Evolutionary conservation across 1,140 invertebrate genomes (phyloP).

Genomic region (Calliphora vicina): DNA sequence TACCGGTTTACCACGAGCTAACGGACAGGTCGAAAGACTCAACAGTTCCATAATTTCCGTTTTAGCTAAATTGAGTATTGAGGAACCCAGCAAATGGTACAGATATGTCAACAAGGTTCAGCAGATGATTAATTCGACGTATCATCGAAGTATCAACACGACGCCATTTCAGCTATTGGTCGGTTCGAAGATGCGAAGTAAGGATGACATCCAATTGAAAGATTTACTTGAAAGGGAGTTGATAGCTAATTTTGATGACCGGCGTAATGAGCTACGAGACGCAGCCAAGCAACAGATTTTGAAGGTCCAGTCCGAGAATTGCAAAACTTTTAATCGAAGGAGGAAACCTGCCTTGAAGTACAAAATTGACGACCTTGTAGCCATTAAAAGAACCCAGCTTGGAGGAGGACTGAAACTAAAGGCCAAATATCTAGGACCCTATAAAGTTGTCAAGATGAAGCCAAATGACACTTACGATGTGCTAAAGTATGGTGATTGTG

Average conservation of each 20-base stretch:
- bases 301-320: slow-evolving; percentile 17
- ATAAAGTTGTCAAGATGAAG: neutral
- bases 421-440: slow-evolving; percentile 22
- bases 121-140: slow-evolving; percentile 22
- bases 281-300: neutral
- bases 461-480: neutral
- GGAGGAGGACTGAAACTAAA: slow-evolving; percentile 18
- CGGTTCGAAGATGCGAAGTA: slow-evolving; percentile 57
- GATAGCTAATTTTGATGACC: slow-evolving; percentile 14
- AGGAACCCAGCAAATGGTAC: no score
- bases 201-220: slow-evolving; percentile 56
- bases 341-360: slow-evolving; percentile 41
- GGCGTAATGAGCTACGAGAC: slow-evolving; percentile 38
- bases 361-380: slow-evolving; percentile 46
- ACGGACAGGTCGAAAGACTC: no score
- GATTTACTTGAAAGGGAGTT: slow-evolving; percentile 23
- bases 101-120: no score
- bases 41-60: no score
- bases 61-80: no score
- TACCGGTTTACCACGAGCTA: no score
- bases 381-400: slow-evolving; percentile 52
- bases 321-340: neutral
- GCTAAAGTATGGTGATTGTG: no score
- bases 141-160: neutral
- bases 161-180: slow-evolving; percentile 43